A percentile compares a stretch with the other conserved stretches of the same genome.
Evolutionary conservation across 2,113 vertebrate genomes (phyloP).

Genomic region (Vulpes ferrilata): DNA sequence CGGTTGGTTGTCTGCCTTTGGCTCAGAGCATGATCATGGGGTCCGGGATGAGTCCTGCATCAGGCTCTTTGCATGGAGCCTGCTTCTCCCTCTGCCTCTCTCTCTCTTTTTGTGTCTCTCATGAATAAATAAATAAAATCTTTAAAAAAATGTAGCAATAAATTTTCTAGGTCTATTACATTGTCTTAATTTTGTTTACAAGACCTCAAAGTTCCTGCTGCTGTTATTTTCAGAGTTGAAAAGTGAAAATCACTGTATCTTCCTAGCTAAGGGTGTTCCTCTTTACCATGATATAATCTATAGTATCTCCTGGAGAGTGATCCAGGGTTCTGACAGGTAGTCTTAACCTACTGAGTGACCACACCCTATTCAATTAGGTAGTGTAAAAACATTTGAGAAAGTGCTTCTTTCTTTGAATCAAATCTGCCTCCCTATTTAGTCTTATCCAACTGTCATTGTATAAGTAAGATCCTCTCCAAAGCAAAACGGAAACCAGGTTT

Average conservation of each 20-base stretch:
- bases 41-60: too few relatives aligned
- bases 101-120: too few relatives aligned
- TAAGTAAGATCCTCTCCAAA: neutral
- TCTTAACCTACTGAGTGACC: neutral
- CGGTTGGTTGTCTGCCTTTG: too few relatives aligned
- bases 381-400: neutral
- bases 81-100: too few relatives aligned
- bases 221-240: conserved; percentile 15
- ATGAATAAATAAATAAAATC: neutral
- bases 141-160: neutral
- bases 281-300: neutral
- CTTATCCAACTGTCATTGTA: neutral
- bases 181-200: conserved; percentile 1
- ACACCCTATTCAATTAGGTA: neutral
- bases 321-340: neutral
- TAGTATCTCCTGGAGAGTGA: neutral
- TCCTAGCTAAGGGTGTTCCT: neutral
- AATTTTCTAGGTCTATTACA: conserved; percentile 16
- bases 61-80: too few relatives aligned
- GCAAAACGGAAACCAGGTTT: conserved; percentile 36
- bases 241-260: neutral
- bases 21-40: too few relatives aligned
- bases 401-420: conserved; percentile 41
- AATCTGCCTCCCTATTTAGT: neutral
- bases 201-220: neutral